Evolutionary conservation across 2,113 vertebrate genomes (phyloP), one percentile per base, ranked within the genome.

Genomic region (Hypocryptadius cinnamomeus): DNA sequence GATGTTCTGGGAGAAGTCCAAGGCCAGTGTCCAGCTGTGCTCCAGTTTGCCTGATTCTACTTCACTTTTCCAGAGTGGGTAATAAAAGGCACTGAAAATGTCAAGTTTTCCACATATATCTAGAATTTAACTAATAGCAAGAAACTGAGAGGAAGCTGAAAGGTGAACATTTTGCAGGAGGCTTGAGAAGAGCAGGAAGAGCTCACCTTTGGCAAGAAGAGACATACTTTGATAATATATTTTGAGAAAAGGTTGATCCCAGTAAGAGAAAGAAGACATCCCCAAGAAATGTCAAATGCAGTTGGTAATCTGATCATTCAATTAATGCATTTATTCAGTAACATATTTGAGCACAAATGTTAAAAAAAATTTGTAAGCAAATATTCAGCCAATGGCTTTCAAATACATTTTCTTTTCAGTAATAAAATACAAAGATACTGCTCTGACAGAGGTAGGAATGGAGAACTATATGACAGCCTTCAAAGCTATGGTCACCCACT

Each of bases 111-210:
- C 25, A 53, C n/a, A 9, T 7, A 2, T 17, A 22, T 16, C 21
- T 39, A 37, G 18, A 30, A 31, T 90, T 79, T 79, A 88, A 60
- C 5, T 15, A 39, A 76, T 39, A 60, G 44, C 40, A 63, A 76
- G 44, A 24, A 77, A 16, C 7, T 42, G 42, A 63, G 56, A 56
- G 87, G 91, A 81, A 92, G 76, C 48, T 95, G 91, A 91, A 98
- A 97, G n/a, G 60, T 77, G 25, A 97, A 97, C 44, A 60, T 69
- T 93, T 83, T 98, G 94, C 39, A 97, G 90, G 30, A 98, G 89
- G 9, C 60, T 87, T 45, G 93, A 93, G 40, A 98, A 97, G 91
- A 97, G 94, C 27, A 97, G 90, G 59, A 97, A 97, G 45, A 97
- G 25, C 83, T 98, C 96, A 97, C 95, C 98, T 77, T 80, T 97